Conservation (phyloP, 2,888 invertebrate genomes). For the Emmelina monodactyla region DNA sequence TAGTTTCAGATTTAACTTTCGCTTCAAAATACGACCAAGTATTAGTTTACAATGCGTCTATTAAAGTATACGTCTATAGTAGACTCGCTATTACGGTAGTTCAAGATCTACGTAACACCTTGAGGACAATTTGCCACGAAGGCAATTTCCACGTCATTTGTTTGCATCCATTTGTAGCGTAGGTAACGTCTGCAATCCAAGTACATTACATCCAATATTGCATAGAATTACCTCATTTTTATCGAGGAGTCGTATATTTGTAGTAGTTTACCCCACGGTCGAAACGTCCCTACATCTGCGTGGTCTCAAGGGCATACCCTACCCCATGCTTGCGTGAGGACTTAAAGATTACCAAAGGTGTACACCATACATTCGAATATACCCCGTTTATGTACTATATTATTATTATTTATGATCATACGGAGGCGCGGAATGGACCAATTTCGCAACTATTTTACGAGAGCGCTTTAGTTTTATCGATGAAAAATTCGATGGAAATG, state of each 20-base stretch:
- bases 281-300: not conserved
- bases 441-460: slow-evolving; percentile 45
- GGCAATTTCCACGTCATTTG: too few relatives aligned
- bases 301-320: not conserved
- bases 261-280: slow-evolving; percentile 18
- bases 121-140: too few relatives aligned
- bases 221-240: slow-evolving; percentile 58
- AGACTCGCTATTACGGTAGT: too few relatives aligned
- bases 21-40: too few relatives aligned
- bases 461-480: slow-evolving; percentile 13
- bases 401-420: slow-evolving; percentile 54
- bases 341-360: slow-evolving; percentile 32
- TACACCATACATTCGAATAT: too few relatives aligned
- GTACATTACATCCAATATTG: slow-evolving; percentile 38
- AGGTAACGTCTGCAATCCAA: not conserved
- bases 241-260: slow-evolving; percentile 39
- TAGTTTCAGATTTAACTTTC: too few relatives aligned
- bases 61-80: too few relatives aligned
- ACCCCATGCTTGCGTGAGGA: slow-evolving; percentile 9
- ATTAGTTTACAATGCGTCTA: too few relatives aligned
- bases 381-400: slow-evolving; percentile 36
- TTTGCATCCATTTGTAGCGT: too few relatives aligned
- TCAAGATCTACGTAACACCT: too few relatives aligned
- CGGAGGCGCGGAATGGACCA: slow-evolving; percentile 38
- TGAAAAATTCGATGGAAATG: slow-evolving; percentile 45